Conservation (phyloP, 2,888 invertebrate genomes). For the Coleophora deauratella region DNA sequence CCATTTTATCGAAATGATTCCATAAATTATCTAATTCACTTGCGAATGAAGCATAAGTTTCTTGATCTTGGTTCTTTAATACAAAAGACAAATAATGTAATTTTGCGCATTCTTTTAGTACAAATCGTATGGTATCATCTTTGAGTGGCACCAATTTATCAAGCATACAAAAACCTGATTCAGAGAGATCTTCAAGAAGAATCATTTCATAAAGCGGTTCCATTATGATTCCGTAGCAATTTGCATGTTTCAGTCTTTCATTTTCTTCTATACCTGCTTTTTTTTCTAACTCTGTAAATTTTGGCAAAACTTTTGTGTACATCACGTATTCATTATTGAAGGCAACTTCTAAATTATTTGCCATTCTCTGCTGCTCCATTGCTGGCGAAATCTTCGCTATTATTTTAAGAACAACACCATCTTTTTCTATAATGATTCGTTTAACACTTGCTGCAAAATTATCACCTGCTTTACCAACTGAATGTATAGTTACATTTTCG, state of each 20-base stretch:
- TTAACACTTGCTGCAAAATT: background rate
- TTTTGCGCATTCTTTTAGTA: conserved; percentile 25
- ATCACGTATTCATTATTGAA: conserved; percentile 25
- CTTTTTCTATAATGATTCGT: background rate
- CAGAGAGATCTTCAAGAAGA: conserved; percentile 32
- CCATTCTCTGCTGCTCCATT: too few relatives aligned
- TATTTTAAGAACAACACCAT: background rate
- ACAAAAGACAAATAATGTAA: conserved; percentile 29
- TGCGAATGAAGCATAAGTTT: conserved; percentile 14
- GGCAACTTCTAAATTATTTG: too few relatives aligned
- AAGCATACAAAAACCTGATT: conserved; percentile 21
- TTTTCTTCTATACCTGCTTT: conserved; percentile 19
- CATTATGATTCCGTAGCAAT: conserved; percentile 24
- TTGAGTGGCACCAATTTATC: conserved; percentile 18
- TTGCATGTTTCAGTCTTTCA: conserved; percentile 24
- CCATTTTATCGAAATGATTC: background rate
- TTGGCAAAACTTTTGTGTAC: conserved; percentile 27
- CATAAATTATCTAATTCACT: conserved; percentile 14
- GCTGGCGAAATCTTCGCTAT: background rate
- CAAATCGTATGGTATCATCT: conserved; percentile 16
- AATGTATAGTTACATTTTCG: background rate
- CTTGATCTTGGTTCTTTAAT: conserved; percentile 25
- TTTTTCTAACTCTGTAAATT: conserved; percentile 23
- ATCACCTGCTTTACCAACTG: background rate
- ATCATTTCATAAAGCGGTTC: conserved; percentile 30